Evolutionary conservation across 2,797 vertebrate species (phyloP).

Genomic region (Glossophaga mutica): DNA sequence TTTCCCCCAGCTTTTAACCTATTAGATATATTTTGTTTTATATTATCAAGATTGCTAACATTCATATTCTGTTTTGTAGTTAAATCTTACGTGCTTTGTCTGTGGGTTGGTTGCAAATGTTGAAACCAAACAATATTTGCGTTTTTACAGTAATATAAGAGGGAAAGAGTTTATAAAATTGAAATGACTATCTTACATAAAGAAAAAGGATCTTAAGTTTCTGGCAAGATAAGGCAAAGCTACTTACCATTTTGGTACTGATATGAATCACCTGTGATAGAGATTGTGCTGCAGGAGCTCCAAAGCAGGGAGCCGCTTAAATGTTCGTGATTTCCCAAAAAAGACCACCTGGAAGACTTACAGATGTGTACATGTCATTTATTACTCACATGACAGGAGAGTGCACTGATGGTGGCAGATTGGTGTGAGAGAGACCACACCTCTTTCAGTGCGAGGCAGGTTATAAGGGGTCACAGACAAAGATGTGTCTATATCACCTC

Average conservation of each 20-base stretch:
- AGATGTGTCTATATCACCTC: too few relatives aligned
- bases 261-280: not conserved
- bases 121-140: not conserved
- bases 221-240: not conserved
- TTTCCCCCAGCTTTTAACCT: not conserved
- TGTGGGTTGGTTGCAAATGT: not conserved
- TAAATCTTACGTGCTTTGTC: not conserved
- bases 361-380: too few relatives aligned
- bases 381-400: too few relatives aligned
- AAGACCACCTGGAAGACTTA: too few relatives aligned
- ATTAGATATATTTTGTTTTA: conserved; percentile 1
- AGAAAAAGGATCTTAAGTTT: not conserved
- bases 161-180: not conserved
- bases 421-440: too few relatives aligned
- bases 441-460: too few relatives aligned
- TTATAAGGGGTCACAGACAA: too few relatives aligned
- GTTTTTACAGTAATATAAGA: not conserved
- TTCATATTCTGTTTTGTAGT: not conserved
- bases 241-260: not conserved
- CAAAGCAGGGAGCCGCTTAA: too few relatives aligned
- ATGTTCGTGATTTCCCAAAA: too few relatives aligned
- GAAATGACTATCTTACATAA: not conserved
- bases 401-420: too few relatives aligned
- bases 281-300: too few relatives aligned
- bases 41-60: not conserved